Evolutionary conservation across 2,888 invertebrate species (phyloP), one percentile per base, ranked within the genome.

Genomic region (Tribolium freemani): DNA sequence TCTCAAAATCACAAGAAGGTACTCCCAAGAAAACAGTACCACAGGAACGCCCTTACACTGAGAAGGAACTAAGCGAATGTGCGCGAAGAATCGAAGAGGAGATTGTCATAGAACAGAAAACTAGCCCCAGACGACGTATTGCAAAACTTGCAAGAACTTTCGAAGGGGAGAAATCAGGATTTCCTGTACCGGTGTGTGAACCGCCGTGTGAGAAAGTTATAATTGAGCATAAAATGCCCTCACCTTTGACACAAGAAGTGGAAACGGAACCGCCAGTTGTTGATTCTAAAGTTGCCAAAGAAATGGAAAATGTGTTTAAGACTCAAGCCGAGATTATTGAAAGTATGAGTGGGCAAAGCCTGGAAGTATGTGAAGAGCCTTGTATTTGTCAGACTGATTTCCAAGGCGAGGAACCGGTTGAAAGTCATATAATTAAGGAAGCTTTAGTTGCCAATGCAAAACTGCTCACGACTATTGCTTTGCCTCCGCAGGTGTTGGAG

Each of bases 1-100:
- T 86, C 45, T 83, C 83, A 3, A 84, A 81, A 77, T 84, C 85
- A 9, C 81, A 82, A 60, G 86, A 86, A 76, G 77, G 81, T 13
- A 83, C 84, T 3, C 84, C 85, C 0, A 76, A 85, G 81, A 76
- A 84, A 81, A 76, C 46, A 73, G 54, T 46, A 44, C 48, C 26
- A 26, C 50, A 69, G 57, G 69, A 63, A 50, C 13, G 11, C 44
- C 45, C 10, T 5, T 80, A 74, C 31, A 77, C 79, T 3, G 78
- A 78, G 63, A 74, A 80, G 45, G 79, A 81, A 74, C 48, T 83
- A 13, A 70, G 67, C 16, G 70, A 73, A 54, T 80, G 82, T 60
- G 58, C 80, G 11, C 60, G 58, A 16, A 69, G 72, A 44, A 67
- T 82, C 11, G 83, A 83, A 75, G 71, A 79, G 30, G 77, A 81